Evolutionary conservation across 2,113 vertebrate genomes (phyloP).

Genomic region (Cromileptes altivelis): DNA sequence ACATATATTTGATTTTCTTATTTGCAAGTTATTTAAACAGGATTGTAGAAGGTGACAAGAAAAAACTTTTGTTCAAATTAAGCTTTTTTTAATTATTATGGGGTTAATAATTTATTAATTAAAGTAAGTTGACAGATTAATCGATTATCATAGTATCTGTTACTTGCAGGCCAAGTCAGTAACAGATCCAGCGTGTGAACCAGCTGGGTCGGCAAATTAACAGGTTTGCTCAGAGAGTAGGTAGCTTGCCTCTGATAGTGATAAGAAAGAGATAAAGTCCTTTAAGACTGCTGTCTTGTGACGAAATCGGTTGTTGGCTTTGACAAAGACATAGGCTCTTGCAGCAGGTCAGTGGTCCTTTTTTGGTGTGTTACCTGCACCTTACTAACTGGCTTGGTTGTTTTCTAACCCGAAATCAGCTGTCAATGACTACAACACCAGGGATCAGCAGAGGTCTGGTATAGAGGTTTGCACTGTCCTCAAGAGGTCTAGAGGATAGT

Average conservation of each 20-base stretch:
- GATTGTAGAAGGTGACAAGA: too few relatives aligned
- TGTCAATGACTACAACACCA: neutral
- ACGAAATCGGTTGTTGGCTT: neutral
- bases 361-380: neutral
- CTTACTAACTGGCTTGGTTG: neutral
- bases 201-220: neutral
- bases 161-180: too few relatives aligned
- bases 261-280: constrained; percentile 2
- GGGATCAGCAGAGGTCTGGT: too few relatives aligned
- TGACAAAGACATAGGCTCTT: neutral
- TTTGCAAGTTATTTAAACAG: too few relatives aligned
- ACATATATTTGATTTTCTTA: too few relatives aligned
- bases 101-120: too few relatives aligned
- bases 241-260: neutral
- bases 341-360: neutral
- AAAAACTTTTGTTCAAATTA: too few relatives aligned
- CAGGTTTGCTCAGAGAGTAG: neutral
- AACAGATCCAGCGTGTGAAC: neutral
- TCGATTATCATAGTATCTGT: too few relatives aligned
- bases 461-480: too few relatives aligned
- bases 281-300: neutral
- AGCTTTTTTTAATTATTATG: too few relatives aligned
- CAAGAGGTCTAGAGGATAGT: neutral
- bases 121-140: too few relatives aligned
- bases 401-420: neutral